Percentiles rank a stretch among this genome's conserved stretches.
Conservation (phyloP, 2,113 vertebrate genomes). For the Eclectus roratus region DNA sequence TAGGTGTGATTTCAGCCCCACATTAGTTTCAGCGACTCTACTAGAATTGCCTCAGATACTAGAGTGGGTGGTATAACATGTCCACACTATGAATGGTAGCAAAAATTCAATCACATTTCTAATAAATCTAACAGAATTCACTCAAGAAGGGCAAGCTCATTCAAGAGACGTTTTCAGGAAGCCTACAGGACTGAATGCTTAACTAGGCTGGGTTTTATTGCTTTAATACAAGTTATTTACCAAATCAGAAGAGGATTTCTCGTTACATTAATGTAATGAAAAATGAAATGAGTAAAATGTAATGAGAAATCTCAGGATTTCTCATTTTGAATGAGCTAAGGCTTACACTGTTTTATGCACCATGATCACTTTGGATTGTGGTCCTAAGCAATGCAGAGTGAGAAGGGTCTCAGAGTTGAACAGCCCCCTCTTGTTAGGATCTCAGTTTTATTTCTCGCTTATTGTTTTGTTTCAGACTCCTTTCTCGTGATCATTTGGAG, state of each 20-base stretch:
- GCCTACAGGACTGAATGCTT: background rate
- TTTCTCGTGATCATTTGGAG: background rate
- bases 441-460: background rate
- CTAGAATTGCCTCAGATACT: background rate
- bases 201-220: background rate
- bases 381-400: background rate
- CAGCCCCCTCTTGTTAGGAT: background rate
- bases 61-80: constrained; percentile 8
- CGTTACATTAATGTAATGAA: background rate
- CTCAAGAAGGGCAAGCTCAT: background rate
- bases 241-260: background rate
- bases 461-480: background rate
- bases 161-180: background rate
- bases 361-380: background rate
- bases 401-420: background rate
- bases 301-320: background rate
- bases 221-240: background rate
- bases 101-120: background rate
- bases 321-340: background rate
- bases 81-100: background rate
- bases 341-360: background rate
- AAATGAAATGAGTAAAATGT: background rate
- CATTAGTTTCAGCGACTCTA: background rate
- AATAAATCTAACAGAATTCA: background rate
- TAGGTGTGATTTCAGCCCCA: background rate